Evolutionary conservation across 1,140 invertebrate species (phyloP).

Genomic region (Lethrus apterus): DNA sequence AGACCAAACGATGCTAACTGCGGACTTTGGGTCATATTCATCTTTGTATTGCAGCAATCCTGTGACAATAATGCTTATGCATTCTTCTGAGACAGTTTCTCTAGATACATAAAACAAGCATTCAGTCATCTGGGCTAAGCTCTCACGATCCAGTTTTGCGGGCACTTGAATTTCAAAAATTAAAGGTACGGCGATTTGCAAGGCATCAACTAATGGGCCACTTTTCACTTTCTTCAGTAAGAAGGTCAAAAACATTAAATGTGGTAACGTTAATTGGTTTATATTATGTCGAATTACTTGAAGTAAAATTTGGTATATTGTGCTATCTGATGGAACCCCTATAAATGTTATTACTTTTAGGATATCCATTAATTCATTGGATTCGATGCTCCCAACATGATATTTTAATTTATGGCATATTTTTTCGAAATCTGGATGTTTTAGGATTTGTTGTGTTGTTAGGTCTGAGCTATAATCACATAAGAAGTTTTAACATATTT

Average conservation of each 20-base stretch:
- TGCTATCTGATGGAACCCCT: constrained; percentile 46
- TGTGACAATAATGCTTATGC: constrained; percentile 44
- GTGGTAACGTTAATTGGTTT: constrained; percentile 50
- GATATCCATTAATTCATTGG: constrained; percentile 47
- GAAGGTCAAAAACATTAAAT: constrained; percentile 55
- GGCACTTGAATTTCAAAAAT: constrained; percentile 53
- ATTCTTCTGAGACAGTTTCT: constrained; percentile 44
- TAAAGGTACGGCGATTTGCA: constrained; percentile 52
- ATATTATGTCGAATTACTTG: constrained; percentile 52
- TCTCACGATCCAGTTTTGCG: constrained; percentile 46
- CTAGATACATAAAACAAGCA: constrained; percentile 46
- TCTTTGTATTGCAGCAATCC: constrained; percentile 41
- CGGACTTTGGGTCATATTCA: constrained; percentile 39
- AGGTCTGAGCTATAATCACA: constrained; percentile 29
- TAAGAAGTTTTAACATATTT: constrained; percentile 2
- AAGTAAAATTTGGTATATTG: constrained; percentile 52
- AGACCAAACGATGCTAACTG: constrained; percentile 46
- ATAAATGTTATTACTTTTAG: constrained; percentile 51
- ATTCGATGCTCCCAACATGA: constrained; percentile 44
- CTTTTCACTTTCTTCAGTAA: constrained; percentile 42
- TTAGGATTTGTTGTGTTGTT: constrained; percentile 29
- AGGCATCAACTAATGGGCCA: constrained; percentile 51
- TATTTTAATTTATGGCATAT: constrained; percentile 46
- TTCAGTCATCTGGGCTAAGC: constrained; percentile 43
- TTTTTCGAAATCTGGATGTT: constrained; percentile 41